phyloP scores from a whole-genome alignment of 2,888 invertebrate genomes.

The Hydrotaea cyrtoneurina region DNA sequence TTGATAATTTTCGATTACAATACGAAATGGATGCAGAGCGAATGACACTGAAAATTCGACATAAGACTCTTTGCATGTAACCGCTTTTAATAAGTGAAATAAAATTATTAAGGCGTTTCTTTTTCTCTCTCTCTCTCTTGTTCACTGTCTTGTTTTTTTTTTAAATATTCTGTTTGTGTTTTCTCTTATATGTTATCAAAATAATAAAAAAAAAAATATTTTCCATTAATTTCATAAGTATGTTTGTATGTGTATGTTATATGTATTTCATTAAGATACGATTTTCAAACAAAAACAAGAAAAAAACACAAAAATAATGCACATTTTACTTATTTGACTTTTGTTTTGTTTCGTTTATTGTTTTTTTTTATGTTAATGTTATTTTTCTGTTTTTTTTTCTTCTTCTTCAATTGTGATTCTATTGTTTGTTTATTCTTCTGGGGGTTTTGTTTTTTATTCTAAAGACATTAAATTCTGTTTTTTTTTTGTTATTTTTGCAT shows the following conservation, averaged over 20 bases:
- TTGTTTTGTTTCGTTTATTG: constrained; percentile 2
- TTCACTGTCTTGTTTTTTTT: constrained; percentile 24
- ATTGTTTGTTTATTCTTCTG: constrained; percentile 42
- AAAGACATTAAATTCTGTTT: constrained; percentile 34
- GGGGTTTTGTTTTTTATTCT: constrained; percentile 38
- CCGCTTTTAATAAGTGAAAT: constrained; percentile 33
- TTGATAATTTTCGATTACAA: too few relatives aligned
- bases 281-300: constrained; percentile 8
- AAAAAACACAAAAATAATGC: constrained; percentile 34
- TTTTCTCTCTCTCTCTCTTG: constrained; percentile 28
- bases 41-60: too few relatives aligned
- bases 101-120: constrained; percentile 51
- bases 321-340: constrained; percentile 34
- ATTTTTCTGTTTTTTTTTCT: not conserved
- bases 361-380: constrained; percentile 12
- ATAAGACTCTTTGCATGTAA: constrained; percentile 12
- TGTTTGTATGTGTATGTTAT: not conserved
- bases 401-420: constrained; percentile 45
- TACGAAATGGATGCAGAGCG: too few relatives aligned
- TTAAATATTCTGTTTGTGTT: constrained; percentile 17
- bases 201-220: constrained; percentile 21
- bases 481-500: constrained; percentile 21
- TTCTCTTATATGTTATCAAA: constrained; percentile 19
- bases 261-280: constrained; percentile 10
- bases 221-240: constrained; percentile 27